Evolutionary conservation across 2,888 invertebrate species (phyloP).

Genomic region (Phaedon cochleariae): DNA sequence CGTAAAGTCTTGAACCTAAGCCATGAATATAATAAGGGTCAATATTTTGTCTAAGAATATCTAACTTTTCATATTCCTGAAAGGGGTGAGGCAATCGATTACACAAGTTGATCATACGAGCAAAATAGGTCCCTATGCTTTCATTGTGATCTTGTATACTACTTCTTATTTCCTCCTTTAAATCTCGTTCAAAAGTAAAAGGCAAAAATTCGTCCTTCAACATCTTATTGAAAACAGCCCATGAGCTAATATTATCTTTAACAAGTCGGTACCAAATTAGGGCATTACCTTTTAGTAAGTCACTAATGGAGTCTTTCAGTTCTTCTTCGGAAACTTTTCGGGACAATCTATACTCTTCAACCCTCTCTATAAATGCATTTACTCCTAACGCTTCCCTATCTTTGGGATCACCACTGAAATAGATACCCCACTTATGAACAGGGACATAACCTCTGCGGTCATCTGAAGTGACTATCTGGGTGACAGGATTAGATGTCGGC

Average conservation of each 20-base stretch:
- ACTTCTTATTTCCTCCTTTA: background rate
- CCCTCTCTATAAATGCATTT: slow-evolving; percentile 30
- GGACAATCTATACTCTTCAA: slow-evolving; percentile 31
- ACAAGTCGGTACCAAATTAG: slow-evolving; percentile 33
- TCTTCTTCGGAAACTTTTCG: slow-evolving; percentile 30
- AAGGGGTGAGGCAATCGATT: slow-evolving; percentile 15
- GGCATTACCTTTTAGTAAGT: slow-evolving; percentile 34
- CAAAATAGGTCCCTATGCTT: slow-evolving; percentile 6
- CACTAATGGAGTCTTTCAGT: slow-evolving; percentile 28
- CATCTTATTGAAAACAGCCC: slow-evolving; percentile 9
- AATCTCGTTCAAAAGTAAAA: slow-evolving; percentile 25
- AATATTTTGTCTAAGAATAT: too few relatives aligned
- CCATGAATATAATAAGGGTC: too few relatives aligned
- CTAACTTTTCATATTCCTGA: too few relatives aligned
- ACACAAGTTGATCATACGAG: slow-evolving; percentile 16
- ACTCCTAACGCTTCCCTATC: slow-evolving; percentile 12
- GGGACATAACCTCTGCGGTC: background rate
- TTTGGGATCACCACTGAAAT: background rate
- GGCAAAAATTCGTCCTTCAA: slow-evolving; percentile 26
- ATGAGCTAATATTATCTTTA: background rate
- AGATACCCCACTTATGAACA: slow-evolving; percentile 1
- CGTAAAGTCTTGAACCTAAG: too few relatives aligned
- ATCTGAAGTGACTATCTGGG: too few relatives aligned
- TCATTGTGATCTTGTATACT: background rate
- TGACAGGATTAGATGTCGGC: background rate